Evolutionary conservation across 2,888 invertebrate genomes (phyloP).

Genomic region (Tetranychus truncatus): DNA sequence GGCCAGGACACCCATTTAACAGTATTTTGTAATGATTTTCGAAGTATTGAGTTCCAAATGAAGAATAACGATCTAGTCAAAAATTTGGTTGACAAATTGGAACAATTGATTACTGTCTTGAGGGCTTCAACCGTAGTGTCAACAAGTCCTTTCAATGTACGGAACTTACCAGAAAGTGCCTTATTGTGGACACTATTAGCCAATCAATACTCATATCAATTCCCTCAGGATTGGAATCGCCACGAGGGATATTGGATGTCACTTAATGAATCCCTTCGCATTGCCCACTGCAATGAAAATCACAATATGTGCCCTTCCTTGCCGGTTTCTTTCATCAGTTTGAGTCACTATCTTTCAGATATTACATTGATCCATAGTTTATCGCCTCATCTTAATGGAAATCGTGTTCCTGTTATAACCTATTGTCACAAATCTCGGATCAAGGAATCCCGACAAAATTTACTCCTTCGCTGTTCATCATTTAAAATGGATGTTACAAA

Average conservation of each 20-base stretch:
- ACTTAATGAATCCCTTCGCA: conserved; percentile 8
- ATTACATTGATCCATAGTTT: conserved; percentile 8
- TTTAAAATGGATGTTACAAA: conserved; percentile 16
- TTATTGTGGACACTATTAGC: conserved; percentile 15
- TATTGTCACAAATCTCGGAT: conserved; percentile 8
- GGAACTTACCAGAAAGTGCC: not conserved
- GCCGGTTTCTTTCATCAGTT: conserved; percentile 16
- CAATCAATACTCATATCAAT: conserved; percentile 16
- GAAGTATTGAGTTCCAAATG: conserved; percentile 11
- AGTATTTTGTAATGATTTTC: conserved; percentile 11
- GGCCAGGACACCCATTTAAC: not conserved
- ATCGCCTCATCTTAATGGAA: conserved; percentile 14
- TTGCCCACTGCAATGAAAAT: conserved; percentile 19
- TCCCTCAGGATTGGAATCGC: conserved; percentile 16
- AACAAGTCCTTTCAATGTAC: not conserved
- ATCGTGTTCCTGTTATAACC: conserved; percentile 20
- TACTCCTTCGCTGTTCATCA: conserved; percentile 17
- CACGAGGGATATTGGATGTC: conserved; percentile 16
- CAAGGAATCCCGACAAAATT: conserved; percentile 9
- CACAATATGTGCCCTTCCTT: conserved; percentile 14
- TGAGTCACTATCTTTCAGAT: conserved; percentile 15
- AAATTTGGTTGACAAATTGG: conserved; percentile 11
- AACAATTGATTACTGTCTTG: not conserved
- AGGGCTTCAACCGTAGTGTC: conserved; percentile 4
- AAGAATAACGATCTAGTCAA: not conserved